Percentiles rank a stretch among this genome's conserved stretches.
phyloP scores from a whole-genome alignment of 2,888 invertebrate genomes.

The Cepaea hortensis region DNA sequence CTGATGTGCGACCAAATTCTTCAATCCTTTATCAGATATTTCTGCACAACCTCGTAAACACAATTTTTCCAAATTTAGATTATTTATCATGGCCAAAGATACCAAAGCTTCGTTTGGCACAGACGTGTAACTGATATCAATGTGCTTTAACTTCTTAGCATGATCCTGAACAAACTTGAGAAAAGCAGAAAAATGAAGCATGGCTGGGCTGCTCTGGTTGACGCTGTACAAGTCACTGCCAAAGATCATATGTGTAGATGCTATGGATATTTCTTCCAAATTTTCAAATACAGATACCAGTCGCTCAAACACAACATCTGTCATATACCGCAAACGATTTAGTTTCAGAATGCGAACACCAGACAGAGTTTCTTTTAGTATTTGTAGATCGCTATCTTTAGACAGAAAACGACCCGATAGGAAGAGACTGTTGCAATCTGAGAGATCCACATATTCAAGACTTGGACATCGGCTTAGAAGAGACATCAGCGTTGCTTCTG shows the following conservation, averaged over 20 bases:
- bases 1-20: constrained; percentile 80
- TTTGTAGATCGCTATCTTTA: constrained; percentile 78
- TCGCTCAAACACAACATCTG: constrained; percentile 85
- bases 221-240: constrained; percentile 78
- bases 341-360: constrained; percentile 81
- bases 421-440: constrained; percentile 83
- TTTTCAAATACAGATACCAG: constrained; percentile 81
- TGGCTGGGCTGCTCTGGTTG: constrained; percentile 80
- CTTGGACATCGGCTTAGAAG: constrained; percentile 74
- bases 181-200: constrained; percentile 84
- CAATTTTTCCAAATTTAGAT: constrained; percentile 79
- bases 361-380: constrained; percentile 56
- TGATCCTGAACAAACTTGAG: constrained; percentile 80
- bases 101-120: constrained; percentile 82
- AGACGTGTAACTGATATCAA: constrained; percentile 83
- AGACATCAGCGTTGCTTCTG: constrained; percentile 67
- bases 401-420: constrained; percentile 85
- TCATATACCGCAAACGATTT: constrained; percentile 84
- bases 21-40: constrained; percentile 81
- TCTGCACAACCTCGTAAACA: constrained; percentile 81
- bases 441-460: constrained; percentile 81
- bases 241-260: constrained; percentile 84
- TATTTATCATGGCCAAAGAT: constrained; percentile 79
- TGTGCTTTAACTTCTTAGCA: constrained; percentile 79
- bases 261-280: constrained; percentile 81